These are phyloP conservation scores for Thecocarcelia acutangulata DNA, from an alignment of 2,888 invertebrate genomes.

Conservation along the genomic window DNA sequence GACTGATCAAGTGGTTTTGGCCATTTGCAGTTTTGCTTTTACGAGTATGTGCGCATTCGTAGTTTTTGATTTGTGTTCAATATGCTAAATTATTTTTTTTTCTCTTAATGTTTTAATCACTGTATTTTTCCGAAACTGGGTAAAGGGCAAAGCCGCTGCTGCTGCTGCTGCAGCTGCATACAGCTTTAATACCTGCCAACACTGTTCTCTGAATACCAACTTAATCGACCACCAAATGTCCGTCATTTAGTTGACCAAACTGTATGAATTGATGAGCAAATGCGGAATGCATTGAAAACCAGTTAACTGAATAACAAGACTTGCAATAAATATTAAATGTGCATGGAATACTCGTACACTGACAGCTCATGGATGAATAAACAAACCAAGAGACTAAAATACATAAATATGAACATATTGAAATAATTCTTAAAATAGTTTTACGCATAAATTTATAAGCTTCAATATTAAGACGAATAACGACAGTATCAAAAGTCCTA, in stretches of 20 bases:
- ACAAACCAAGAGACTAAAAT: constrained; percentile 4
- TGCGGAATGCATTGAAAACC: constrained; percentile 62
- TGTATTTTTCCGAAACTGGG: constrained; percentile 61
- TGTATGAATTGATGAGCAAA: constrained; percentile 27
- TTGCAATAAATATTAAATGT: constrained; percentile 31
- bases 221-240: constrained; percentile 13
- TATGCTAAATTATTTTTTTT: constrained; percentile 21
- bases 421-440: constrained; percentile 15
- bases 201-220: constrained; percentile 31
- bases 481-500: too few relatives aligned
- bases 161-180: constrained; percentile 4
- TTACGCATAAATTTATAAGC: constrained; percentile 6
- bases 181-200: not conserved
- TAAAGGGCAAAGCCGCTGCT: constrained; percentile 59
- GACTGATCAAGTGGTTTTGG: constrained; percentile 61
- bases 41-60: constrained; percentile 2
- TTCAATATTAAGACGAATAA: too few relatives aligned
- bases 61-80: constrained; percentile 5
- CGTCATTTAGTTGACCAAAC: constrained; percentile 43
- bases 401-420: not conserved
- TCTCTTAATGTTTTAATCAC: constrained; percentile 20
- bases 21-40: constrained; percentile 56
- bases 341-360: not conserved
- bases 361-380: constrained; percentile 15
- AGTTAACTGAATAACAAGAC: constrained; percentile 45